phyloP scores from a whole-genome alignment of 2,113 vertebrate species.

The Aplodontia rufa region DNA sequence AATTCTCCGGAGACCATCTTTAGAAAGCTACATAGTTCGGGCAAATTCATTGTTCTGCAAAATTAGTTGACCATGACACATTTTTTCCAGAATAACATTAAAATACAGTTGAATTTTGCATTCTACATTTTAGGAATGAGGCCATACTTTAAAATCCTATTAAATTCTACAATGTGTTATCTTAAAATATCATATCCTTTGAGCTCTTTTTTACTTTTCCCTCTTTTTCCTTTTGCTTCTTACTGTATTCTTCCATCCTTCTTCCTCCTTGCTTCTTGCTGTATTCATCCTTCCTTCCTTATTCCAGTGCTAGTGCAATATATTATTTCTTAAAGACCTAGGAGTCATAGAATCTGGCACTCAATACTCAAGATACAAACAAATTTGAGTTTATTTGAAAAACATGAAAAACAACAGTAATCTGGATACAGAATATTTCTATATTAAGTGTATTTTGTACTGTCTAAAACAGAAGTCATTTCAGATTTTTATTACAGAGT shows the following conservation, averaged over 20 bases:
- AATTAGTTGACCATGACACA: not conserved
- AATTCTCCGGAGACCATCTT: not conserved
- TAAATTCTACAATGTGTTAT: not conserved
- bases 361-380: not conserved
- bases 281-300: not conserved
- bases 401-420: not conserved
- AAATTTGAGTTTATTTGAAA: conserved; percentile 30
- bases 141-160: not conserved
- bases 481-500: not conserved
- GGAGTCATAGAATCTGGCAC: not conserved
- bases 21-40: not conserved
- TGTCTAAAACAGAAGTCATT: not conserved
- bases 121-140: not conserved
- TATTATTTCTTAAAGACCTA: not conserved
- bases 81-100: not conserved
- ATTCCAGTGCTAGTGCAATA: not conserved
- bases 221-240: not conserved
- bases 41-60: not conserved
- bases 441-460: not conserved
- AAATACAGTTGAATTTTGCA: not conserved
- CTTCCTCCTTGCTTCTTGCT: not conserved
- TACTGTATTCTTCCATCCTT: not conserved
- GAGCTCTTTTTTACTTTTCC: not conserved
- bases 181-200: not conserved
- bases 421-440: not conserved